Conservation (phyloP, 2,888 invertebrate species). For the Linnaemya vulpina region DNA sequence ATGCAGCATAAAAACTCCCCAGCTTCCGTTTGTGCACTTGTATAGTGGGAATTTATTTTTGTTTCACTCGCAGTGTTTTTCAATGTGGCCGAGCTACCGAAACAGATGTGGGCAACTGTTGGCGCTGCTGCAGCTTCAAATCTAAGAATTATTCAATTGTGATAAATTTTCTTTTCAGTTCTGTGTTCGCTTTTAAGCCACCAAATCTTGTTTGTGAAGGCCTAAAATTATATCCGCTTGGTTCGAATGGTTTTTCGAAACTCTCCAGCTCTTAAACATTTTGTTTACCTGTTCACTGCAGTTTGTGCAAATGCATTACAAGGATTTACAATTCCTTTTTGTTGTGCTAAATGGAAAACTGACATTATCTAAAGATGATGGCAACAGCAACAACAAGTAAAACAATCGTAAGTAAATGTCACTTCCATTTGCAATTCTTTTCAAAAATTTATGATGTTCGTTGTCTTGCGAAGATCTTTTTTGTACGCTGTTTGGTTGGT, state of each 20-base stretch:
- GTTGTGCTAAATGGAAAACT: conserved; percentile 48
- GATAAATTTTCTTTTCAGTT: neutral
- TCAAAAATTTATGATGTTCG: conserved; percentile 70
- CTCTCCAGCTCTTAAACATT: neutral
- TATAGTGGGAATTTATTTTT: conserved; percentile 29
- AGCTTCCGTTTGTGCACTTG: conserved; percentile 36
- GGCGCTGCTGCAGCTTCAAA: neutral
- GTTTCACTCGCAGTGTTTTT: conserved; percentile 22
- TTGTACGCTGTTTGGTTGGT: neutral
- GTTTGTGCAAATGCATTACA: conserved; percentile 20
- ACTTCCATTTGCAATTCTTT: conserved; percentile 71
- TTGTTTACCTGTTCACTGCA: neutral
- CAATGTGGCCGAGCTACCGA: neutral
- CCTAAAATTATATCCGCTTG: neutral
- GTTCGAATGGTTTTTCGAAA: neutral
- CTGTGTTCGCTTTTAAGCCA: neutral
- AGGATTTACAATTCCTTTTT: conserved; percentile 7
- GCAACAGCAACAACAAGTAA: conserved; percentile 42
- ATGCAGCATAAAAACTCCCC: conserved; percentile 46
- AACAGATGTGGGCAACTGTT: neutral
- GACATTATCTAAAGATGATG: conserved; percentile 49
- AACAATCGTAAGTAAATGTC: conserved; percentile 62
- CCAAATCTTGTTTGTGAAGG: neutral
- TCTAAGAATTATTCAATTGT: neutral
- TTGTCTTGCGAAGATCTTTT: conserved; percentile 5